phyloP scores from a whole-genome alignment of 2,797 vertebrate genomes.

The Cephalopachus bancanus region DNA sequence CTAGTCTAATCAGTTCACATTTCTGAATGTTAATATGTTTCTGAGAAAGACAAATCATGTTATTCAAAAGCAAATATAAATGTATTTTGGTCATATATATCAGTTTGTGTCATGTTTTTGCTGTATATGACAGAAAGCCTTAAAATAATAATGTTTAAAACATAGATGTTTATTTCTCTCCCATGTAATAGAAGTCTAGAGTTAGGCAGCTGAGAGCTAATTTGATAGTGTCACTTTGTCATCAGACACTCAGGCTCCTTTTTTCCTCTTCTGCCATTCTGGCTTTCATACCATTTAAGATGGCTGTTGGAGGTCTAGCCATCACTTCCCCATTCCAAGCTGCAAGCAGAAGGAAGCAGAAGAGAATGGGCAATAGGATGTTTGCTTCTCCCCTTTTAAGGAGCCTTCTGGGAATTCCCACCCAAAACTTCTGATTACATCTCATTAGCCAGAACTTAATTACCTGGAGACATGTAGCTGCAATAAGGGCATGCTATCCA shows the following conservation, averaged over 20 bases:
- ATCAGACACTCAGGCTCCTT: not conserved
- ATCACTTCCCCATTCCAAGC: not conserved
- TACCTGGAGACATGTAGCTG: slow-evolving; percentile 6
- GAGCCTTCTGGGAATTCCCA: not conserved
- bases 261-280: not conserved
- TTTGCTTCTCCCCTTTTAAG: not conserved
- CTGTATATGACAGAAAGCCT: not conserved
- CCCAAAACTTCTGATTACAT: not conserved
- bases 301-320: not conserved
- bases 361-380: not conserved
- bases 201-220: not conserved
- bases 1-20: not conserved
- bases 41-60: not conserved
- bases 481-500: not conserved
- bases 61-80: slow-evolving; percentile 41
- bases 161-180: not conserved
- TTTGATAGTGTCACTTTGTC: not conserved
- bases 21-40: slow-evolving; percentile 22
- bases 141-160: slow-evolving; percentile 43
- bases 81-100: not conserved
- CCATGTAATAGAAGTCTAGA: not conserved
- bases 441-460: slow-evolving; percentile 17
- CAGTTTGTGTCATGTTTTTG: slow-evolving; percentile 38
- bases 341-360: not conserved
- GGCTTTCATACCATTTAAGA: not conserved